A percentile compares a stretch with the other conserved stretches of the same genome.
phyloP scores from a whole-genome alignment of 1,140 invertebrate genomes.

The Liolophura sinensis region DNA sequence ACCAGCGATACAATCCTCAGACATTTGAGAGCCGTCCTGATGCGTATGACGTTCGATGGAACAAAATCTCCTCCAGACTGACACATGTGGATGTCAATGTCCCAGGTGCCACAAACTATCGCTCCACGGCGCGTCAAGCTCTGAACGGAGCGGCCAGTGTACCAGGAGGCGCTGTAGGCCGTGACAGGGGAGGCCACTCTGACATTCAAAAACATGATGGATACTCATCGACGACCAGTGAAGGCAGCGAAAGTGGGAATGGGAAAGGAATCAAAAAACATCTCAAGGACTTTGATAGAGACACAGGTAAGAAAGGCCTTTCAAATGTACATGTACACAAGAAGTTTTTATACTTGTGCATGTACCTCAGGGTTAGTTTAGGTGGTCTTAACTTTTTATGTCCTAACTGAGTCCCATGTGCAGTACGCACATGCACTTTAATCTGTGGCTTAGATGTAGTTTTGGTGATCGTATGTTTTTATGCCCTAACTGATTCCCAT shows the following conservation, averaged over 20 bases:
- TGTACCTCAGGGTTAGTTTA: too few relatives aligned
- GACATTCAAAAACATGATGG: neutral
- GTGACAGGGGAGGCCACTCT: neutral
- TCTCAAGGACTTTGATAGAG: conserved; percentile 4
- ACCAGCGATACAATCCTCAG: conserved; percentile 4
- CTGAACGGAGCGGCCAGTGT: too few relatives aligned
- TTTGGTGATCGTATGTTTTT: too few relatives aligned
- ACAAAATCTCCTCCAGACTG: neutral
- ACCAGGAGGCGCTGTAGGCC: too few relatives aligned
- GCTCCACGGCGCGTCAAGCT: neutral
- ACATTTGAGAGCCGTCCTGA: neutral
- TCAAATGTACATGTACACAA: too few relatives aligned
- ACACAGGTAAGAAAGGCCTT: conserved; percentile 2
- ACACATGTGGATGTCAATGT: conserved; percentile 6
- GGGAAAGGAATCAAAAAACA: neutral
- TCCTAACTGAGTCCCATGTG: too few relatives aligned
- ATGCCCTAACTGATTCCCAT: too few relatives aligned
- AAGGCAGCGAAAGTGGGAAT: neutral
- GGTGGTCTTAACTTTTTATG: too few relatives aligned
- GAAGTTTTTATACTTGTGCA: too few relatives aligned
- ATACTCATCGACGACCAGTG: neutral
- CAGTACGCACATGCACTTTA: too few relatives aligned
- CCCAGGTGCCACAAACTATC: neutral
- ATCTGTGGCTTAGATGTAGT: too few relatives aligned
- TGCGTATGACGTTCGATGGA: neutral